Base-by-base conservation (phyloP, 2,888 invertebrate species). In the Scelioninae gen. 2 region DNA sequence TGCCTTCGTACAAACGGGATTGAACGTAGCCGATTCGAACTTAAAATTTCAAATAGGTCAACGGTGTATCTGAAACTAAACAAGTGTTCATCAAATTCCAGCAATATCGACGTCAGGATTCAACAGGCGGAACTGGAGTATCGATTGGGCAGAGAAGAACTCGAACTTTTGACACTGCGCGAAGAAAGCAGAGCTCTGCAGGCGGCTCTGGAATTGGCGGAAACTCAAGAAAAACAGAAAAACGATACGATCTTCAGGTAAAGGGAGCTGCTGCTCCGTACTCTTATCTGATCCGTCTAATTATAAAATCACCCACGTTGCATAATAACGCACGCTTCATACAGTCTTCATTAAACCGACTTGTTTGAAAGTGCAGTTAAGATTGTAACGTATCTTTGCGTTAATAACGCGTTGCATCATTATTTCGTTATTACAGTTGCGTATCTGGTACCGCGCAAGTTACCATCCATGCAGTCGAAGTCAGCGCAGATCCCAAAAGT, bases 101-200 rank as follows among this genome's bases (percentile, higher is more conserved):
- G 95, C 81, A 95, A 95, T 86, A 96, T 96, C 69, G 96, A 96
- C 86, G 92, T 93, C 15, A 89, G 95, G 77, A 96, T 96, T 83
- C 93, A 95, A 81, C 95, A 96, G 83, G 96, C 96, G 0, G 96
- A 96, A 86, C 87, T 96, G 78, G 96, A 96, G 84, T 96, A 95
- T 86, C 92, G 95, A 84, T 87, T 95, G 77, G 96, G 96, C 0
- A 90, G 95, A 45, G 96, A 96, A 86, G 96, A 96, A 87, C 87
- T 96, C 76, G 95, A 95, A 86, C 89, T 96, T 81, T 87, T 95
- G 77, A 94, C 94, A 46, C 89, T 96, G 79, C 90, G 94, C 76
- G 95, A 96, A 87, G 95, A 96, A 87, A 92, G 92, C 63, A 89
- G 94, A 64, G 92, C 93, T 52, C 89, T 96, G 15, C 92, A 92